Evolutionary conservation across 2,113 vertebrate genomes (phyloP), one percentile per base, ranked within the genome.

Genomic region (Indicator maculatus): DNA sequence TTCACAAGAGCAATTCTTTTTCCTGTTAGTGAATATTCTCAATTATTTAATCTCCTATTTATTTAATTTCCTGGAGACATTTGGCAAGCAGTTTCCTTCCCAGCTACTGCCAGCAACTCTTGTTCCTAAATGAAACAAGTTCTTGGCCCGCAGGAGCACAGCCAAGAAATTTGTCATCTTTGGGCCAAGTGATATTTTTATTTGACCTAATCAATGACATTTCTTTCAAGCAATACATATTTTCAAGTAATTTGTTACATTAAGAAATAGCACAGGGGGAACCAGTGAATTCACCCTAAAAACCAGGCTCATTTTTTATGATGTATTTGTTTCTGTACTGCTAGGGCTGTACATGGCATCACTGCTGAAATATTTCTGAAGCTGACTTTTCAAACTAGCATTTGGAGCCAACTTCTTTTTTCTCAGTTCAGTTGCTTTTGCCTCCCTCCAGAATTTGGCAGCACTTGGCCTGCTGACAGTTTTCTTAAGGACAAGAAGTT

Each of bases 41-140:
- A 91, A 86, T 93, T 93, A 96, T 93, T 96, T 85, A 12, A 13
- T 93, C 95, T 96, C 82, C 91, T 85, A 38, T n/a, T 93, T 93
- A 96, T 93, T 96, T 85, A 12, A 13, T 93, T 96, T 96, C 82
- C 91, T 4, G 19, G 87, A 93, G 85, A 66, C 52, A 13, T 94
- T 92, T 95, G 96, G 96, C 94, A 95, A 73, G 85, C 56, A 59
- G 39, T 11, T 93, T 61, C 74, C 91, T 93, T 73, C 80, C 71
- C 87, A 85, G 78, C 89, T 83, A 77, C 79, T 87, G 93, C 81
- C 94, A 96, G 89, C 80, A 89, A 41, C 59, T 83, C 94, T 70
- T 59, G 82, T 11, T 96, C 84, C 60, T 18, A 85, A 95, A 92
- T 88, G 89, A 89, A 96, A 89, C 78, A 70, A 92, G 31, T 89